Base-by-base conservation (phyloP, 2,113 vertebrate genomes). In the Fukomys damarensis region DNA sequence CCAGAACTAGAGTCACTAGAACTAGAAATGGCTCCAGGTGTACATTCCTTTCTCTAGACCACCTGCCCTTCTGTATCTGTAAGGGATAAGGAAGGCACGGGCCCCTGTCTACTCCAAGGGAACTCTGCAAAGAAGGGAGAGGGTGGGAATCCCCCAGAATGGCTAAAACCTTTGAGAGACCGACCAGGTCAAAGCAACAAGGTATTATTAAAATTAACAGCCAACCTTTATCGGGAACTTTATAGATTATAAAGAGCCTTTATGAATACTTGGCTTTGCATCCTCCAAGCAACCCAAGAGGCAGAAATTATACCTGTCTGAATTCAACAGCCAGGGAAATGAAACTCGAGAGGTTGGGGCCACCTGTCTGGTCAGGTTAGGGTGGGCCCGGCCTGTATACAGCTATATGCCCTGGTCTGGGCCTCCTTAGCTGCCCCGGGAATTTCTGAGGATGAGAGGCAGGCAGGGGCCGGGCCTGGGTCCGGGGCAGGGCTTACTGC, bases 401-500 rank as follows among this genome's bases (percentile, higher is more conserved):
- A 72, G 66, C 41, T 19, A 3, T 66, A 28, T 2, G 16, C 13
- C 35, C 9, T 11, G 3, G 10, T 30, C 38, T 0, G 0, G n/a
- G 88, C 26, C 30, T 74, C 22, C 16, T 41, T 52, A 61, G 68
- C 61, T 54, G 76, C 30, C 54, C 61, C 3, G 3, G 56, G 3
- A 56, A 46, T 2, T 17, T 10, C 1, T 17, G 2, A 65, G 79
- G 32, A 24, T 20, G 32, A 30, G 30, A 14, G 68, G 9, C 32
- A 30, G 38, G 43, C n/a, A 20, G 11, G 22, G 52, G 70, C 5
- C 35, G 30, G 9, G 41, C 22, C 59, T 1, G n/a, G 86, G 46
- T 26, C 38, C 2, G 7, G 5, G 54, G 28, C 19, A n/a, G 82
- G 83, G 76, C 99, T 99, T 98, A 99, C 99, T 99, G 99, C 98